Percentiles rank a stretch among this genome's conserved stretches.
Evolutionary conservation across 2,113 vertebrate species (phyloP).

Genomic region (Platanista minor): DNA sequence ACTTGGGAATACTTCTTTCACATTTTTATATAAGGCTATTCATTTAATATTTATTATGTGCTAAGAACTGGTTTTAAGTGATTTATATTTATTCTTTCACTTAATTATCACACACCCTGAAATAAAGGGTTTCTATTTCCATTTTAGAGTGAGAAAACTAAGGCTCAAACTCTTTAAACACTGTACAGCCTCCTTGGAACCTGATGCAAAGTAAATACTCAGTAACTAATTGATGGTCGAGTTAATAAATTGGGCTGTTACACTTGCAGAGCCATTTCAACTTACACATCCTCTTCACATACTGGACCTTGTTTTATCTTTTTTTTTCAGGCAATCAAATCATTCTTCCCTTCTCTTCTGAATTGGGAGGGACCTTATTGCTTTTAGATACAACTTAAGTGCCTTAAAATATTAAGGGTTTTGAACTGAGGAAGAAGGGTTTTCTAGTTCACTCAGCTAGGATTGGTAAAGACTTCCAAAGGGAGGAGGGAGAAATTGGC

Average conservation of each 20-base stretch:
- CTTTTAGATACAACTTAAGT: not conserved
- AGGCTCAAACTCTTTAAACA: not conserved
- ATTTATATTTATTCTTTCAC: not conserved
- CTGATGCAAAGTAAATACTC: not conserved
- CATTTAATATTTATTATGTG: not conserved
- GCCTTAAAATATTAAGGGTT: conserved; percentile 19
- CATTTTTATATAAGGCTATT: not conserved
- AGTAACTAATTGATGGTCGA: not conserved
- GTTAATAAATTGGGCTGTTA: not conserved
- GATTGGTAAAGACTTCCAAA: not conserved
- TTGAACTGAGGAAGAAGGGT: not conserved
- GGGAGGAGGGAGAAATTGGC: not conserved
- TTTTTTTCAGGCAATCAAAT: not conserved
- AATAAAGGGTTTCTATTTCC: not conserved
- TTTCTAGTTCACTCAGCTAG: not conserved
- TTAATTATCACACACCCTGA: not conserved
- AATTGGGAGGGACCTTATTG: not conserved
- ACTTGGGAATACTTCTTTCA: not conserved
- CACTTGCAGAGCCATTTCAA: not conserved
- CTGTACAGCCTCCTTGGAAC: not conserved
- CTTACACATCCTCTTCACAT: not conserved
- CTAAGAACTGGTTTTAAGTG: not conserved
- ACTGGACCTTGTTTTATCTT: not conserved
- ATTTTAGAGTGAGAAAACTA: conserved; percentile 12
- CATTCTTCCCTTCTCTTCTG: not conserved